Evolutionary conservation across 2,113 vertebrate genomes (phyloP), one percentile per base, ranked within the genome.

Genomic region (Kryptolebias marmoratus): DNA sequence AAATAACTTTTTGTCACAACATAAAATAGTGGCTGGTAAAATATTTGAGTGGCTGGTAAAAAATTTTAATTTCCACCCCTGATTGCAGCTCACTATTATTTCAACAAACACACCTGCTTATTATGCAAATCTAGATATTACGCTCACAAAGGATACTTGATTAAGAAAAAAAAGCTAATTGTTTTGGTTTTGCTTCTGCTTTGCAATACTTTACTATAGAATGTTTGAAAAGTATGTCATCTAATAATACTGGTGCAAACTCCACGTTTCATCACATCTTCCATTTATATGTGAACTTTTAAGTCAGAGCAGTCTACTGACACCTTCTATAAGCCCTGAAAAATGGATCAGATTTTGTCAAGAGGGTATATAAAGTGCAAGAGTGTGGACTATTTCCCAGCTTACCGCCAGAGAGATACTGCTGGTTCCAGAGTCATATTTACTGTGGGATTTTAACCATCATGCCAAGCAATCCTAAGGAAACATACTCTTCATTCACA

Each of bases 401-500:
- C 73, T 84, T 82, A 78, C 66, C 75, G 76, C 75, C 58, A n/a
- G 62, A 71, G 73, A 81, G 80, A 88, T 90, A 74, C 74, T 78
- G 75, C 82, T 85, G 82, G 84, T 88, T 90, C 81, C 86, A 81
- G 82, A 86, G 81, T 83, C 71, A 53, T 75, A 78, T 90, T 91
- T 87, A 90, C 74, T 79, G 71, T 62, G 44, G 65, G 83, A 81
- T 92, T 91, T 90, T 67, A 80, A 71, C 88, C 68, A 81, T 86
- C 82, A 81, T 84, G 81, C 83, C 80, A 79, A 71, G 87, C 85
- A 85, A 81, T 88, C 83, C 84, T 89, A 86, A 79, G 74, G 80
- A 92, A 88, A 89, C 88, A 81, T 90, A 81, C 76, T 81, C 72
- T 88, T 82, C 82, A 85, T 91, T 91, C 87, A 86, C 86, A 87